phyloP scores from a whole-genome alignment of 2,888 invertebrate species.

The Euproctis similis region DNA sequence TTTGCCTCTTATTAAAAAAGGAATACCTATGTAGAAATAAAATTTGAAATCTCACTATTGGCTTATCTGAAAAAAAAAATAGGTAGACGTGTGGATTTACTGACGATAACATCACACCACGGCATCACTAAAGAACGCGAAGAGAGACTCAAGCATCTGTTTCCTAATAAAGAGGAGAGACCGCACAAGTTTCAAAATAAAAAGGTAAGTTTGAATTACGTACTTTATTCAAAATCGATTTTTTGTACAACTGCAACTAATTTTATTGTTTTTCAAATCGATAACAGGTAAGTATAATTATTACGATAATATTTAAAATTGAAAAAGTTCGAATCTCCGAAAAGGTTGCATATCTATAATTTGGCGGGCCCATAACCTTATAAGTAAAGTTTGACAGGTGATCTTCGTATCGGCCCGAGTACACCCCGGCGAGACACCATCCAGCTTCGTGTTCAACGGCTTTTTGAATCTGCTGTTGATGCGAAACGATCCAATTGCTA shows the following conservation, averaged over 20 bases:
- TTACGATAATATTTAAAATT: no score
- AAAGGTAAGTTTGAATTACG: constrained; percentile 73
- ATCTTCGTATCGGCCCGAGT: constrained; percentile 92
- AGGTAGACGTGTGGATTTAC: constrained; percentile 82
- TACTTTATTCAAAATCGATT: no score
- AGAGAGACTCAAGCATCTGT: constrained; percentile 81
- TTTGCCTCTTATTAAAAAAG: no score
- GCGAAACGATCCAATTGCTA: constrained; percentile 84
- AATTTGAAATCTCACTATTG: no score
- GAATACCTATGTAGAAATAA: no score
- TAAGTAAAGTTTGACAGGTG: constrained; percentile 72
- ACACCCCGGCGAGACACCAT: constrained; percentile 94
- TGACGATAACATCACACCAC: constrained; percentile 89
- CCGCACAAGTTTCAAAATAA: constrained; percentile 85
- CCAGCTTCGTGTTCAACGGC: constrained; percentile 93
- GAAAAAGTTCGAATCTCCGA: no score
- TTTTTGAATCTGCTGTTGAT: constrained; percentile 86
- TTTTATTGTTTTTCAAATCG: no score
- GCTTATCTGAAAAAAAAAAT: no score
- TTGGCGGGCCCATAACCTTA: no score
- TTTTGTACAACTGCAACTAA: no score
- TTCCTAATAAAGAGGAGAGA: constrained; percentile 82
- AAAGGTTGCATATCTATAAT: no score
- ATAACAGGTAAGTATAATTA: no score
- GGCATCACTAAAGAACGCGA: constrained; percentile 84